Percentiles rank a stretch among this genome's conserved stretches.
phyloP scores from a whole-genome alignment of 2,888 invertebrate species.

The Balanococcus diminutus region DNA sequence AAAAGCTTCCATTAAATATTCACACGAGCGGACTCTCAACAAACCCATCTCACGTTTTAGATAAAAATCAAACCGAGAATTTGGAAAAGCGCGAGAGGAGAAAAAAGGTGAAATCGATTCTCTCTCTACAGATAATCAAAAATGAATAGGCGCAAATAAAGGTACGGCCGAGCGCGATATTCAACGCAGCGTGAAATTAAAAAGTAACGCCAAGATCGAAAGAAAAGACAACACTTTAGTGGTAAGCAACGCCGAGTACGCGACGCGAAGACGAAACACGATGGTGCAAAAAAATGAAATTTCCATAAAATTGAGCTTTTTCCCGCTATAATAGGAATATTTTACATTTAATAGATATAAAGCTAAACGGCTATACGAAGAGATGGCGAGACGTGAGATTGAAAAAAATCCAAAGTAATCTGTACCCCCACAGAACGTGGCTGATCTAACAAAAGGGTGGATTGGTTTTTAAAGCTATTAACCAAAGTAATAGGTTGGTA shows the following conservation, averaged over 20 bases:
- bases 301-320: constrained; percentile 38
- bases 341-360: constrained; percentile 43
- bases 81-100: not conserved
- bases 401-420: not conserved
- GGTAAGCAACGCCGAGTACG: not conserved
- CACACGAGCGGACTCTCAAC: not conserved
- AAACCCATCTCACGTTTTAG: not conserved
- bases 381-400: constrained; percentile 20
- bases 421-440: not conserved
- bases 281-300: constrained; percentile 28
- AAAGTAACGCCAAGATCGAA: constrained; percentile 42
- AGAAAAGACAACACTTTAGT: constrained; percentile 30
- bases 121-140: constrained; percentile 5
- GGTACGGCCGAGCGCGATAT: constrained; percentile 15
- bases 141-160: not conserved
- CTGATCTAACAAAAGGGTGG: not conserved
- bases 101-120: constrained; percentile 20
- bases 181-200: constrained; percentile 49
- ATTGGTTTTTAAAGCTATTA: not conserved
- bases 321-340: constrained; percentile 35
- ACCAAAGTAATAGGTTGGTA: not conserved
- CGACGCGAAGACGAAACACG: not conserved
- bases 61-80: not conserved
- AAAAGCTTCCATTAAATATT: not conserved
- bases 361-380: constrained; percentile 6